These are phyloP conservation scores for Willisornis vidua DNA, from an alignment of 2,113 vertebrate genomes.

Conservation along the genomic window DNA sequence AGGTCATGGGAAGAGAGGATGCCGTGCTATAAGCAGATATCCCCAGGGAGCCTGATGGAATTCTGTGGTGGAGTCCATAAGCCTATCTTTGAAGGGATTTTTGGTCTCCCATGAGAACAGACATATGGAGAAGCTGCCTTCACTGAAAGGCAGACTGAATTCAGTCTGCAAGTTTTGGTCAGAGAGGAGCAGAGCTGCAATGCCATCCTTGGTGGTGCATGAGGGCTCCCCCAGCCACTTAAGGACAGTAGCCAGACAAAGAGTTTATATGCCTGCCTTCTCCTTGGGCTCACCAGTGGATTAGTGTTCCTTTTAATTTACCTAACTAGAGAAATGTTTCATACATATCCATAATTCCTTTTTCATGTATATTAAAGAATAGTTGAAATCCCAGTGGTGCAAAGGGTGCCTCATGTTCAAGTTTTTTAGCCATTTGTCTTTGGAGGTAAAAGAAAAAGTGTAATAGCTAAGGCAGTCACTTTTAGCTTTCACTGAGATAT, in stretches of 20 bases:
- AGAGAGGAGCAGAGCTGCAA: not conserved
- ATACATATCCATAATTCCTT: constrained; percentile 2
- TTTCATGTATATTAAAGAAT: not conserved
- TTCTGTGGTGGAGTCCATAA: not conserved
- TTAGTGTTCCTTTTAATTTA: not conserved
- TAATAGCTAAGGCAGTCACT: not conserved
- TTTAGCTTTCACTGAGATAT: not conserved
- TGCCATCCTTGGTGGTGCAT: accelerated
- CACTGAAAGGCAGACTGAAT: not conserved
- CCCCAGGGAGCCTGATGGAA: not conserved
- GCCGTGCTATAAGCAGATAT: not conserved
- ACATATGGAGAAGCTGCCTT: not conserved
- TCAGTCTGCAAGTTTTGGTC: accelerated
- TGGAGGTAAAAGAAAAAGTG: not conserved
- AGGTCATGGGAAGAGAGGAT: not conserved
- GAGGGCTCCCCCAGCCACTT: not conserved
- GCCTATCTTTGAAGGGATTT: not conserved
- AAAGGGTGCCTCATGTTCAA: not conserved
- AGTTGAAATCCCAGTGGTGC: not conserved
- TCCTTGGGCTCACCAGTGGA: not conserved
- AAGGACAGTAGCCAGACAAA: not conserved
- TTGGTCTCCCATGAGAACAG: not conserved
- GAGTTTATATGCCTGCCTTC: not conserved
- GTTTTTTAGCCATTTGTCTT: not conserved
- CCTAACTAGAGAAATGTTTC: not conserved